Percentiles rank a stretch among this genome's conserved stretches.
These are phyloP conservation scores for Megastigmus dorsalis DNA, from an alignment of 2,888 invertebrate genomes.

Conservation along the genomic window DNA sequence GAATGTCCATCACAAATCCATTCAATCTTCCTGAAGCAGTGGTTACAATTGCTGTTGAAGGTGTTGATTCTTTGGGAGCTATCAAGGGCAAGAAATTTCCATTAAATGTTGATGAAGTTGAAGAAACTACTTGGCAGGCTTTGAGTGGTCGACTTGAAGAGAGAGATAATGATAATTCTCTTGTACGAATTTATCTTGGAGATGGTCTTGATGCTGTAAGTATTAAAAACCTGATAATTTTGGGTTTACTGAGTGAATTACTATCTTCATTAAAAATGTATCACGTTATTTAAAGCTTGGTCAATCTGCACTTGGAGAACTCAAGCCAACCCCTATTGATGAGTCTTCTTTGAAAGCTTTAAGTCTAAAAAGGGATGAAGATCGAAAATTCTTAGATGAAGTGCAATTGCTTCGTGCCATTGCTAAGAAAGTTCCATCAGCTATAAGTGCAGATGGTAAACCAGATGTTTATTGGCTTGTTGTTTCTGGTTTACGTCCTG, in stretches of 20 bases:
- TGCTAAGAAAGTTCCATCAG: slow-evolving; percentile 76
- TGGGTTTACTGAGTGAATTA: neutral
- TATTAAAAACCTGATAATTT: slow-evolving; percentile 55
- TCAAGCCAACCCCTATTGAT: slow-evolving; percentile 67
- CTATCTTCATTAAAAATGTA: slow-evolving; percentile 1
- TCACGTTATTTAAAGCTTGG: slow-evolving; percentile 66
- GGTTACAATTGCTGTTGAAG: slow-evolving; percentile 83
- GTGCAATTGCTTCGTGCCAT: slow-evolving; percentile 78
- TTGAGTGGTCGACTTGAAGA: slow-evolving; percentile 78
- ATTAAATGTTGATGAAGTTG: slow-evolving; percentile 79
- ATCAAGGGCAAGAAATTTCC: slow-evolving; percentile 76
- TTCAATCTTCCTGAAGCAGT: slow-evolving; percentile 84
- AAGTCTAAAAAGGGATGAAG: slow-evolving; percentile 75
- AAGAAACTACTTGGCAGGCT: slow-evolving; percentile 79
- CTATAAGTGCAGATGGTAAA: slow-evolving; percentile 76
- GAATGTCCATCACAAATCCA: slow-evolving; percentile 81
- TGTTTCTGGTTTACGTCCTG: slow-evolving; percentile 78
- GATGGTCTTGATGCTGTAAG: slow-evolving; percentile 81
- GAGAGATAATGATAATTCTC: slow-evolving; percentile 79
- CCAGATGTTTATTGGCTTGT: slow-evolving; percentile 83
- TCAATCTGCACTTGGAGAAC: slow-evolving; percentile 70
- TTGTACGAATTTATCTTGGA: slow-evolving; percentile 80
- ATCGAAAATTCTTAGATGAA: slow-evolving; percentile 80
- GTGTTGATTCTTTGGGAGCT: slow-evolving; percentile 74
- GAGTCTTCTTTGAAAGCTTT: slow-evolving; percentile 64